Evolutionary conservation across 2,888 invertebrate species (phyloP).

Genomic region (Frankliniella intonsa): DNA sequence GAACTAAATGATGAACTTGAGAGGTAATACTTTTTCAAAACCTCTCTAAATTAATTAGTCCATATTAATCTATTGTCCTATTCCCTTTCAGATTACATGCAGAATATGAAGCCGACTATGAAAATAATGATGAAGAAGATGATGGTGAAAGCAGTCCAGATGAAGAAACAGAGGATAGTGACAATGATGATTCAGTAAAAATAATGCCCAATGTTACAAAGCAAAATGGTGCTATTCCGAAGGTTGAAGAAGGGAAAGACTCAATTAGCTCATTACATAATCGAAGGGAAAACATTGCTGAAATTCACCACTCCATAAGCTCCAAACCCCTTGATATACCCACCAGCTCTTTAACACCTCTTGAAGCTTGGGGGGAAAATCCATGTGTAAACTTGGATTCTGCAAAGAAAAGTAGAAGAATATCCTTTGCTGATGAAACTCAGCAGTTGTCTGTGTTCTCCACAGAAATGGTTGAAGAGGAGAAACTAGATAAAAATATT

Average conservation of each 20-base stretch:
- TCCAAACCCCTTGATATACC: not conserved
- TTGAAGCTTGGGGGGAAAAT: not conserved
- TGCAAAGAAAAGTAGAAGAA: not conserved
- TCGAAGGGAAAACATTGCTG: not conserved
- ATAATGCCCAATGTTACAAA: not conserved
- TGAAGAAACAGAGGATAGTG: constrained; percentile 34
- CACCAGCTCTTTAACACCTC: not conserved
- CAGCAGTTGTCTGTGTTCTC: not conserved
- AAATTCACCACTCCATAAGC: not conserved
- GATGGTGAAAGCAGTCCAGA: constrained; percentile 31
- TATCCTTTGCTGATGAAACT: constrained; percentile 7
- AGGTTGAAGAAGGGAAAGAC: not conserved
- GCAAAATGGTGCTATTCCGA: too few species aligned
- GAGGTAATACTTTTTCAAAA: constrained; percentile 36
- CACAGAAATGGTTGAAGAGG: not conserved
- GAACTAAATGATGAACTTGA: constrained; percentile 52
- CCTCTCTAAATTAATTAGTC: constrained; percentile 36
- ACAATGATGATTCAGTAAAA: constrained; percentile 29
- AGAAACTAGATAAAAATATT: not conserved
- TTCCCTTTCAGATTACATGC: constrained; percentile 43
- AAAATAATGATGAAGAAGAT: constrained; percentile 41
- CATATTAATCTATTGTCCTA: not conserved
- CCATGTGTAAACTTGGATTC: not conserved
- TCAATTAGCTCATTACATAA: not conserved
- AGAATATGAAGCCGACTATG: constrained; percentile 40